Conservation (phyloP, 2,888 invertebrate genomes). For the Leptothorax acervorum region DNA sequence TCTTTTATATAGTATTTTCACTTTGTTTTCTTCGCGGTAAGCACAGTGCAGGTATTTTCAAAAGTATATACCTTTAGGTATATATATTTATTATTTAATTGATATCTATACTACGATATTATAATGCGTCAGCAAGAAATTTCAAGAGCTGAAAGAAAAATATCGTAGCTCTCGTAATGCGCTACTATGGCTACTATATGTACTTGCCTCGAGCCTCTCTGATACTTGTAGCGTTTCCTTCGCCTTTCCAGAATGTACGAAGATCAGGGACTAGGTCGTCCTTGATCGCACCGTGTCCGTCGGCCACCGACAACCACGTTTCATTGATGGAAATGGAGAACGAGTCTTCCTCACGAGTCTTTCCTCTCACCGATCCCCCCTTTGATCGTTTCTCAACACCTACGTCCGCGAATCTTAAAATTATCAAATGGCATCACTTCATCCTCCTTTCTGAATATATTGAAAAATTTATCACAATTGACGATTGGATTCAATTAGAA, state of each 20-base stretch:
- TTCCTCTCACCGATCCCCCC: conserved; percentile 45
- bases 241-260: conserved; percentile 88
- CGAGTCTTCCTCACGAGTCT: conserved; percentile 36
- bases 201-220: conserved; percentile 87
- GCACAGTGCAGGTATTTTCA: too few species aligned
- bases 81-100: too few species aligned
- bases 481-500: not conserved
- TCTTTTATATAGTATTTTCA: not conserved
- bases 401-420: conserved; percentile 51
- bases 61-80: too few species aligned
- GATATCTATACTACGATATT: too few species aligned
- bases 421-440: conserved; percentile 52
- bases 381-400: conserved; percentile 59
- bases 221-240: conserved; percentile 87
- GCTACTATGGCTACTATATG: not conserved
- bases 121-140: not conserved
- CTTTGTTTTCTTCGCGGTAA: not conserved
- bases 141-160: not conserved
- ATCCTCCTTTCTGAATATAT: conserved; percentile 50
- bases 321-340: conserved; percentile 59
- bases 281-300: conserved; percentile 26
- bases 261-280: conserved; percentile 56
- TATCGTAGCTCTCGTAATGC: not conserved
- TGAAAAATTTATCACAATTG: conserved; percentile 53
- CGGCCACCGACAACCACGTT: conserved; percentile 58